These are phyloP conservation scores for Spisula solida DNA, from an alignment of 2,888 invertebrate species.

Conservation along the genomic window DNA sequence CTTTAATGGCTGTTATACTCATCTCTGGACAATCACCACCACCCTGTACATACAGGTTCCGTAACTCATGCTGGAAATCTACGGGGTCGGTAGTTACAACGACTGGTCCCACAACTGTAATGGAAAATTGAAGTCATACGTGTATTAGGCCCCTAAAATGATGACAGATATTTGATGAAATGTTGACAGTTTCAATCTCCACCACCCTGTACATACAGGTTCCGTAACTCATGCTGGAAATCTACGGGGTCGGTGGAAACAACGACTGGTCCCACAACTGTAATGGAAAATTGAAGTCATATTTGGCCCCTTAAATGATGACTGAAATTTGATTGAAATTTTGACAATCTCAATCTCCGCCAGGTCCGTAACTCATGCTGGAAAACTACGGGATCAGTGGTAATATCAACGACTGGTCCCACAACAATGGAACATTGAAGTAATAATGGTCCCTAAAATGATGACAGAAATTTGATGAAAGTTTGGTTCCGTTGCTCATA, in stretches of 20 bases:
- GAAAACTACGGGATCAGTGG: slow-evolving; percentile 90
- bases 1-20: slow-evolving; percentile 91
- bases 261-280: slow-evolving; percentile 90
- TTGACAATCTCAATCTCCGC: slow-evolving; percentile 94
- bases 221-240: slow-evolving; percentile 89
- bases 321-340: too few relatives aligned
- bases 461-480: too few relatives aligned
- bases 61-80: slow-evolving; percentile 90
- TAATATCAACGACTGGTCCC: slow-evolving; percentile 91
- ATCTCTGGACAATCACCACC: slow-evolving; percentile 93
- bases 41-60: slow-evolving; percentile 90
- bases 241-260: slow-evolving; percentile 90
- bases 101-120: slow-evolving; percentile 89
- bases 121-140: not conserved
- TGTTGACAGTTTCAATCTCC: too few relatives aligned
- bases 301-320: too few relatives aligned
- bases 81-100: slow-evolving; percentile 90
- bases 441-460: too few relatives aligned
- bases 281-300: not conserved
- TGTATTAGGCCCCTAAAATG: too few relatives aligned
- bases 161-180: too few relatives aligned
- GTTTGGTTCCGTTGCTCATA: too few relatives aligned
- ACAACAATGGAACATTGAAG: slow-evolving; percentile 82
- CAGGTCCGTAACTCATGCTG: slow-evolving; percentile 89
- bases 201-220: slow-evolving; percentile 91